Evolutionary conservation across 2,888 invertebrate species (phyloP), one percentile per base, ranked within the genome.

Genomic region (Luperina testacea): DNA sequence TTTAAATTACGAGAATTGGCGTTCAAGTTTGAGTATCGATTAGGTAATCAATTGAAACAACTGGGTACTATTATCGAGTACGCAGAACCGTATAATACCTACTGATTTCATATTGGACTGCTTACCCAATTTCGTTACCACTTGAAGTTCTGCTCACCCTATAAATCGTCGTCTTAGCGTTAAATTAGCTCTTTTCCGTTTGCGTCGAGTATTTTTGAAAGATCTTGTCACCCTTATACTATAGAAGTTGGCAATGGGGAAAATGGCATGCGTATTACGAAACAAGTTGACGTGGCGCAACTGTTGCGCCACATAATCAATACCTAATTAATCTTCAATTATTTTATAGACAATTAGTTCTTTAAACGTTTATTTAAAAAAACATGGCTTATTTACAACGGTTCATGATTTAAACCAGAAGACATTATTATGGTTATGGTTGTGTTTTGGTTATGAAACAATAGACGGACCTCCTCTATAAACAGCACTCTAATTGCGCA

Each of bases 201-300:
- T 8, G 42, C 42, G 61, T 80, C 67, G 82, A 77, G 71, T 84
- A 85, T 81, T 85, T 87, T 84, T 78, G 63, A 68, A 87, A 87
- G 81, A 86, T 72, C 67, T 78, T 85, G 77, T 85, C 82, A 80
- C 76, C 77, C 73, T 78, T 79, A 74, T 85, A 64, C 32, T 81
- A 72, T 65, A 68, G 51, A 76, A 75, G 57, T 72, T 78, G 48
- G 80, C 68, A 45, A 72, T 74, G 80, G 53, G 61, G 61, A 65
- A 69, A 69, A 83, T 69, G 53, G 42, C 63, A n/a, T 72, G n/a
- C 48, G 32, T 77, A 85, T 75, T 81, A 42, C 11, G 32, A n/a
- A 72, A 57, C 5, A 15, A 68, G 17, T 57, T 20, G 8, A 15
- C 0, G 38, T 2, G 7, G 71, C 27, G 67, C 65, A 45, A 83